phyloP scores from a whole-genome alignment of 2,797 vertebrate genomes.

The Heteromormyrus szaboi region DNA sequence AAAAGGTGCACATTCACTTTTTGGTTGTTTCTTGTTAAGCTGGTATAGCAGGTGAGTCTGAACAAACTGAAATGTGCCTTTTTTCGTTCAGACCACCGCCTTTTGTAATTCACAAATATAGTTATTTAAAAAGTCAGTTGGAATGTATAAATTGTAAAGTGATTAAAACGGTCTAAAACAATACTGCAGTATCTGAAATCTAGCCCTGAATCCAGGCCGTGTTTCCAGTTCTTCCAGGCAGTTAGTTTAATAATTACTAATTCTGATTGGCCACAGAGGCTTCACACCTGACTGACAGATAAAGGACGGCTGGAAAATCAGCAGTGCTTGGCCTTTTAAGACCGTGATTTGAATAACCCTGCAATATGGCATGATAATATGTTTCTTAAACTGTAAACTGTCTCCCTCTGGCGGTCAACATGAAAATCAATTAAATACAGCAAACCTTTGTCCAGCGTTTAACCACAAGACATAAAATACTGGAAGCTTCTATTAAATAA shows the following conservation, averaged over 20 bases:
- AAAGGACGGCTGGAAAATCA: background rate
- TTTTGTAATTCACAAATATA: background rate
- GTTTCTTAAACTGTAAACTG: background rate
- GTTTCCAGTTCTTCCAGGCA: background rate
- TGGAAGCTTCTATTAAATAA: background rate
- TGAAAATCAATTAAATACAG: background rate
- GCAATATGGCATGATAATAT: background rate
- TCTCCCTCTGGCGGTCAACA: background rate
- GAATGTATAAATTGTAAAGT: background rate
- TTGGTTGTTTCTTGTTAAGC: background rate
- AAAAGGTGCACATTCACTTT: background rate
- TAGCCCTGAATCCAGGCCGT: background rate
- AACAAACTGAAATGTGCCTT: background rate
- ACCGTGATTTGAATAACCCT: background rate
- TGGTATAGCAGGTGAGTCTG: background rate
- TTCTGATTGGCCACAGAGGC: background rate
- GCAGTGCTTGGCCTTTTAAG: background rate
- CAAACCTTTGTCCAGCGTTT: background rate
- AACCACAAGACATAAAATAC: background rate
- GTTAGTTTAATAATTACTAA: background rate
- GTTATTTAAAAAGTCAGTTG: background rate
- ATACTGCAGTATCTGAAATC: background rate
- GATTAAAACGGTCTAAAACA: background rate
- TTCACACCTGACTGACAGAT: background rate
- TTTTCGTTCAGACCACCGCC: background rate